Conservation (phyloP, 1,140 invertebrate genomes). For the Eumeta japonica region DNA sequence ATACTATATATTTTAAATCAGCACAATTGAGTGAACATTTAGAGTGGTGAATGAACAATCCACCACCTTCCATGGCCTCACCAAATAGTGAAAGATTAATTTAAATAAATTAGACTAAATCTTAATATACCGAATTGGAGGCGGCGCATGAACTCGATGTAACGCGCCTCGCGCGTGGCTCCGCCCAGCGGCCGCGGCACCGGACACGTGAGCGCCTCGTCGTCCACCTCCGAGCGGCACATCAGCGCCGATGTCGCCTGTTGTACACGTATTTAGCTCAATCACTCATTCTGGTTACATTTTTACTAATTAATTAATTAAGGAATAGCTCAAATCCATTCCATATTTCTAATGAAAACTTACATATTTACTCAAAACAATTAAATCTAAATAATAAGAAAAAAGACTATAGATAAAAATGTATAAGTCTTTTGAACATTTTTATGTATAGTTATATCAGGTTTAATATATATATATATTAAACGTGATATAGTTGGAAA, state of each 20-base stretch:
- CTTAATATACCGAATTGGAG: slow-evolving; percentile 77
- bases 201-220: slow-evolving; percentile 48
- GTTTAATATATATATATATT: no score
- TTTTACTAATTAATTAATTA: no score
- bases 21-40: no score
- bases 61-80: not conserved
- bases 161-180: slow-evolving; percentile 59
- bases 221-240: slow-evolving; percentile 64
- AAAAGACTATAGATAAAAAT: slow-evolving; percentile 5
- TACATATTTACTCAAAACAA: no score
- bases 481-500: no score
- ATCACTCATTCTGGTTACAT: not conserved
- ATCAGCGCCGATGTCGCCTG: slow-evolving; percentile 77
- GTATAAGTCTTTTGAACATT: slow-evolving; percentile 8
- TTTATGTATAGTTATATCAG: no score
- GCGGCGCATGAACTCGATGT: slow-evolving; percentile 82
- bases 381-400: no score
- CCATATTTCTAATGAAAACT: no score
- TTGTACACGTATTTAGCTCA: not conserved
- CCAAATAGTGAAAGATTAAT: not conserved
- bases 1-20: no score
- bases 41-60: not conserved
- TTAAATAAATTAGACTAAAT: not conserved
- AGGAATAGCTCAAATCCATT: no score
- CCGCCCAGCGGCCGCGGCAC: slow-evolving; percentile 26